Conservation (phyloP, 2,888 invertebrate species). For the Dasysyrphus albostriatus region DNA sequence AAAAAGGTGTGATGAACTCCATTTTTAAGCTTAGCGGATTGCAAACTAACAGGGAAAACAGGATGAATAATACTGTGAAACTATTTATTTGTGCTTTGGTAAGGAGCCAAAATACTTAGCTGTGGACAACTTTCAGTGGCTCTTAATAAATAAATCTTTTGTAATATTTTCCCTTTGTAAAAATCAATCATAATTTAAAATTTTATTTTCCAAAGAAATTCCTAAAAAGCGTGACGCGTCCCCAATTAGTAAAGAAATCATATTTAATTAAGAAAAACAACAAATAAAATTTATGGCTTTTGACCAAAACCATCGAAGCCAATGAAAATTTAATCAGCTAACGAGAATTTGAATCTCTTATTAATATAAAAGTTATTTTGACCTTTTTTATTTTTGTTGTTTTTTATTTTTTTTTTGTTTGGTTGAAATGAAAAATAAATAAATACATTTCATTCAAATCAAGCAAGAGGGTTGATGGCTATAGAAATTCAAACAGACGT, state of each 20-base stretch:
- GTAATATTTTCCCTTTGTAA: too few relatives aligned
- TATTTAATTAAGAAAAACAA: slow-evolving; percentile 18
- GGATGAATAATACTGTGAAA: too few relatives aligned
- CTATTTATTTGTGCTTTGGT: too few relatives aligned
- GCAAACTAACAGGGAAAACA: too few relatives aligned
- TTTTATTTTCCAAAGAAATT: background rate
- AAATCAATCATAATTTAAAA: too few relatives aligned
- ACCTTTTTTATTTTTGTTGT: background rate
- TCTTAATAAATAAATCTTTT: too few relatives aligned
- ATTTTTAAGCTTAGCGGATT: too few relatives aligned
- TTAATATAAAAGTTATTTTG: slow-evolving; percentile 32
- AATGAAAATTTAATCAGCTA: slow-evolving; percentile 58
- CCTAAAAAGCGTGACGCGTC: slow-evolving; percentile 1
- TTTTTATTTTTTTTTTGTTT: too few relatives aligned
- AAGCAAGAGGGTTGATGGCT: background rate
- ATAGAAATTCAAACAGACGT: slow-evolving; percentile 17
- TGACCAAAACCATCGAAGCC: slow-evolving; percentile 40
- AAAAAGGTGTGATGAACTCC: too few relatives aligned
- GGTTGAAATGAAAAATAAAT: slow-evolving; percentile 2
- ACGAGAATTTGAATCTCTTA: slow-evolving; percentile 26
- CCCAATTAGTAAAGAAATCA: slow-evolving; percentile 5
- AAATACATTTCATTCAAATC: background rate
- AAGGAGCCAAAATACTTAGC: too few relatives aligned
- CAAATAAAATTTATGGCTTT: background rate
- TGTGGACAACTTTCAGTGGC: too few relatives aligned